phyloP scores from a whole-genome alignment of 1,140 invertebrate species.

The Drosophila santomea region DNA sequence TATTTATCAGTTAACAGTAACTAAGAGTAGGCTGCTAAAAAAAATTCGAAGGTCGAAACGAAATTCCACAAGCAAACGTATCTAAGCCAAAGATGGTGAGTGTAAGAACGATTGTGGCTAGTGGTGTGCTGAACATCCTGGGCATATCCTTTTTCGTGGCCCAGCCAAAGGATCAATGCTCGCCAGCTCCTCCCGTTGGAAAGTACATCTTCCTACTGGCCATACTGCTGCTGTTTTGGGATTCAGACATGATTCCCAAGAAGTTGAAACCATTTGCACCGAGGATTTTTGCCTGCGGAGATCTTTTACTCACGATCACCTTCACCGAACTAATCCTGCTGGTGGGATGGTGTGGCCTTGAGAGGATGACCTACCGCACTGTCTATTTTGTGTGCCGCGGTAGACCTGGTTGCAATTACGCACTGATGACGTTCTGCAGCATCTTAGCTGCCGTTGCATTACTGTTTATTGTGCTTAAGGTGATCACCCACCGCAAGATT shows the following conservation, averaged over 20 bases:
- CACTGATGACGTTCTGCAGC: not conserved
- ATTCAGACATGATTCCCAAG: conserved; percentile 37
- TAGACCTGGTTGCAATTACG: conserved; percentile 44
- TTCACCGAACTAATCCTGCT: conserved; percentile 33
- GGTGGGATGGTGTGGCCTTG: conserved; percentile 36
- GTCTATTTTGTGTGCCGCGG: conserved; percentile 17
- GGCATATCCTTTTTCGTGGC: conserved; percentile 39
- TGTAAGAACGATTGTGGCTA: conserved; percentile 26
- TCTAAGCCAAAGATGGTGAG: conserved; percentile 35
- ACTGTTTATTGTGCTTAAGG: conserved; percentile 14
- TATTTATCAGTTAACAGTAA: conserved; percentile 15
- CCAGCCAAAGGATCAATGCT: conserved; percentile 19
- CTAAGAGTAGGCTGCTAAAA: conserved; percentile 11
- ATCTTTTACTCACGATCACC: conserved; percentile 43
- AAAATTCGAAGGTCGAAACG: conserved; percentile 8
- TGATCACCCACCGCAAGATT: conserved; percentile 12
- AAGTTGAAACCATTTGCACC: conserved; percentile 11
- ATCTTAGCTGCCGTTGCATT: conserved; percentile 11
- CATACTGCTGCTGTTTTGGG: conserved; percentile 34
- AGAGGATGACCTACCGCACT: conserved; percentile 15
- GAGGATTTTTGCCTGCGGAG: conserved; percentile 8
- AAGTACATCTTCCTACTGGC: conserved; percentile 28
- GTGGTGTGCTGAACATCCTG: conserved; percentile 32
- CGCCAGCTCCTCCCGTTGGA: conserved; percentile 12
- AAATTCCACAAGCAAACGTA: conserved; percentile 13